phyloP scores from a whole-genome alignment of 1,140 invertebrate species.

The Bradysia coprophila region DNA sequence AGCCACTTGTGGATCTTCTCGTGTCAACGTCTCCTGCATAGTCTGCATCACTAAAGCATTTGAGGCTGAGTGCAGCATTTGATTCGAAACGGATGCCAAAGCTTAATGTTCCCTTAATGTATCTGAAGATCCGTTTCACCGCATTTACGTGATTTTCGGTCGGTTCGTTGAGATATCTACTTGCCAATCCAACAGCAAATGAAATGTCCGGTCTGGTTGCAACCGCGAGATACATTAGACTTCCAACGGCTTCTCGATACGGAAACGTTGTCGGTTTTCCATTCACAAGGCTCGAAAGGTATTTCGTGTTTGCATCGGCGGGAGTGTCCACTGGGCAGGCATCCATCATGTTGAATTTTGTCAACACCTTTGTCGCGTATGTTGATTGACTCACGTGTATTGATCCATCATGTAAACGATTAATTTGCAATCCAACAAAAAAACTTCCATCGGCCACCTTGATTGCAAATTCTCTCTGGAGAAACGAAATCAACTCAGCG shows the following conservation, averaged over 20 bases:
- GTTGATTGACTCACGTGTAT: conserved; percentile 15
- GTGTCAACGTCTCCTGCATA: conserved; percentile 14
- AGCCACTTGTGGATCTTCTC: conserved; percentile 15
- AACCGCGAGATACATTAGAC: conserved; percentile 20
- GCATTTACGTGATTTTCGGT: conserved; percentile 16
- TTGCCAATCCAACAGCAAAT: conserved; percentile 14
- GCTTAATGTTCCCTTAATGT: conserved; percentile 22
- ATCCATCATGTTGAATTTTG: conserved; percentile 13
- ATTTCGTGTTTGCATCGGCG: conserved; percentile 4
- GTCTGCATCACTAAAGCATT: conserved; percentile 15
- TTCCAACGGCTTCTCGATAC: conserved; percentile 20
- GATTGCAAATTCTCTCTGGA: conserved; percentile 14
- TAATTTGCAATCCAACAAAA: conserved; percentile 15
- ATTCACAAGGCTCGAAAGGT: not conserved
- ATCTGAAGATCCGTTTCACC: conserved; percentile 18
- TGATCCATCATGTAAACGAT: conserved; percentile 6
- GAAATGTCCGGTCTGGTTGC: conserved; percentile 23
- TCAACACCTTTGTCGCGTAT: conserved; percentile 15
- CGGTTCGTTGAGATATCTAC: conserved; percentile 20
- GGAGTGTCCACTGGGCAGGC: conserved; percentile 10
- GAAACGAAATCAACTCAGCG: conserved; percentile 8
- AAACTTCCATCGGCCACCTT: conserved; percentile 6
- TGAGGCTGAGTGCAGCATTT: not conserved
- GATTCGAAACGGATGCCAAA: conserved; percentile 6
- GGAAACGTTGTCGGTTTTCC: conserved; percentile 1